A percentile compares a stretch with the other conserved stretches of the same genome.
These are phyloP conservation scores for Chlorops oryzae DNA, from an alignment of 1,140 invertebrate species.

Conservation along the genomic window DNA sequence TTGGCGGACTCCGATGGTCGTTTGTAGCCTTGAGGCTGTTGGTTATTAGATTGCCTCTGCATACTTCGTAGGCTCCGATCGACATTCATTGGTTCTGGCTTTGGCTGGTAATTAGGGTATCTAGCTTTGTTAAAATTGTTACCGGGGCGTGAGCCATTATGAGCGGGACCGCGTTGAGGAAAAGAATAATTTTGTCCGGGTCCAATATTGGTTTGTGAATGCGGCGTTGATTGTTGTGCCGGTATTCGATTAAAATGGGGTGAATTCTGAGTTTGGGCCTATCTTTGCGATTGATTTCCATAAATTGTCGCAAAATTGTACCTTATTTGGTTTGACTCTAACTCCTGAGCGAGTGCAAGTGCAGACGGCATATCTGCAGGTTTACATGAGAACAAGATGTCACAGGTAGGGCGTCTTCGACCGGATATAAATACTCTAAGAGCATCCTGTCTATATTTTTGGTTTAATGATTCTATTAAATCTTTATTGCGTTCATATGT, in stretches of 20 bases:
- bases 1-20: no score
- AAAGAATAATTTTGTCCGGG: neutral
- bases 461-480: neutral
- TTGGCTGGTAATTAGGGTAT: neutral
- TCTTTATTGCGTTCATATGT: neutral
- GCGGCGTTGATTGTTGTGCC: neutral
- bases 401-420: no score
- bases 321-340: no score
- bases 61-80: no score
- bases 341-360: no score
- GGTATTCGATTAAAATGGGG: neutral
- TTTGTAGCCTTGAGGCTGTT: no score
- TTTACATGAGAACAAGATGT: no score
- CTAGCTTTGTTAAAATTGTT: neutral
- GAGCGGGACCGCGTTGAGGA: neutral
- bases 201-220: neutral
- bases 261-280: constrained; percentile 5
- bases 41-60: no score
- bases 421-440: no score
- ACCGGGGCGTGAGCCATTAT: neutral
- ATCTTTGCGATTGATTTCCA: constrained; percentile 7
- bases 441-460: no score
- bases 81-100: neutral
- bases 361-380: no score
- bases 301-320: no score